Evolutionary conservation across 2,113 vertebrate species (phyloP).

Genomic region (Psittacus erithacus): DNA sequence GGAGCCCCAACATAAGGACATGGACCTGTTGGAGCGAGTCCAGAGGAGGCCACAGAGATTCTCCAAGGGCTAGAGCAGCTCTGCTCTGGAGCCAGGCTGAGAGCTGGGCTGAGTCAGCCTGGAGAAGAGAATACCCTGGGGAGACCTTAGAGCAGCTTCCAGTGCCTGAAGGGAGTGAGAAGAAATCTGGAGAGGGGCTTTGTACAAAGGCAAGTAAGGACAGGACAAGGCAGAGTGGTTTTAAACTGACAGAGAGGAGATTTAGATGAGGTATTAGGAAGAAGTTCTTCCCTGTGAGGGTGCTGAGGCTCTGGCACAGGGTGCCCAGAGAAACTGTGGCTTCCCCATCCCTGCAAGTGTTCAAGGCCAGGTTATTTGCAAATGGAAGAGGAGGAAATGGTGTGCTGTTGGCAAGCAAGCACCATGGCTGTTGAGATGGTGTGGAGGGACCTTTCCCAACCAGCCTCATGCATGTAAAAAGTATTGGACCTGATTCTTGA

Average conservation of each 20-base stretch:
- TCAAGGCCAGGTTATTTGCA: neutral
- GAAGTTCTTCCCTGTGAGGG: neutral
- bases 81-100: neutral
- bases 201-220: neutral
- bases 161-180: neutral
- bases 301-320: neutral
- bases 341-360: neutral
- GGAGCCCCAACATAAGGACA: neutral
- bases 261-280: neutral
- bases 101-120: neutral
- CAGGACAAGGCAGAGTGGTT: neutral
- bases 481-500: neutral
- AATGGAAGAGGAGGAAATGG: neutral
- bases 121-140: neutral
- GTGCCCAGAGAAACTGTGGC: neutral
- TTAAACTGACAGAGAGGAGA: neutral
- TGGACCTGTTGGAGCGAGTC: neutral
- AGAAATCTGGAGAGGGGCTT: neutral
- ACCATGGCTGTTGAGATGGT: neutral
- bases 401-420: accelerated
- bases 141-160: neutral
- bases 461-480: neutral
- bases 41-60: neutral
- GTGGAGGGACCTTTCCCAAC: neutral
- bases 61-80: neutral